These are phyloP conservation scores for Pseudomugil tenellus DNA, from an alignment of 2,797 vertebrate species.

Conservation along the genomic window DNA sequence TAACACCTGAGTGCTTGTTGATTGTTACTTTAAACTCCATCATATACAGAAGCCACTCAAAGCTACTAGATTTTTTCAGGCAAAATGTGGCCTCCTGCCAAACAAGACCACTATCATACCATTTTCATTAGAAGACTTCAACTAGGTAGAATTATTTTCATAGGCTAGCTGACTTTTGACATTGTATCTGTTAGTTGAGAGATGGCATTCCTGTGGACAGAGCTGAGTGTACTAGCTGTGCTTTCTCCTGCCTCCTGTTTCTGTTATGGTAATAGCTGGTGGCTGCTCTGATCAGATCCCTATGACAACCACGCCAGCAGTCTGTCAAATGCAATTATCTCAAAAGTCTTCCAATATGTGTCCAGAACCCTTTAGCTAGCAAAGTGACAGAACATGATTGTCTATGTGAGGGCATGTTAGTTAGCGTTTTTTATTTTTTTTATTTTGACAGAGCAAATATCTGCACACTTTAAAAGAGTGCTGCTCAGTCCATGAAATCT, in stretches of 20 bases:
- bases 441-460: constrained; percentile 33
- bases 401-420: constrained; percentile 21
- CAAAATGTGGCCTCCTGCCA: constrained; percentile 4
- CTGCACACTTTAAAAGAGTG: constrained; percentile 19
- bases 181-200: constrained; percentile 38
- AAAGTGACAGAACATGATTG: constrained; percentile 46
- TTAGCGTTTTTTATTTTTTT: constrained; percentile 9
- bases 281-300: constrained; percentile 63
- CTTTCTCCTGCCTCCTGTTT: constrained; percentile 54
- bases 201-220: constrained; percentile 41
- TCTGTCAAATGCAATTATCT: constrained; percentile 70
- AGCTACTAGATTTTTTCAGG: constrained; percentile 11
- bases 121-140: constrained; percentile 7
- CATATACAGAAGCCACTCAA: not conserved
- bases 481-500: constrained; percentile 33
- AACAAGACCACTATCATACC: not conserved
- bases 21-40: not conserved
- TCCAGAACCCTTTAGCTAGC: constrained; percentile 47
- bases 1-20: not conserved
- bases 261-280: constrained; percentile 45
- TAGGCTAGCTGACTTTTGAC: constrained; percentile 7
- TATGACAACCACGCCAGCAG: constrained; percentile 71
- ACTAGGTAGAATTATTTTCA: constrained; percentile 16
- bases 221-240: constrained; percentile 32
- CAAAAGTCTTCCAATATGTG: constrained; percentile 60